Conservation (phyloP, 2,113 vertebrate species). For the Typhlomys cinereus region DNA sequence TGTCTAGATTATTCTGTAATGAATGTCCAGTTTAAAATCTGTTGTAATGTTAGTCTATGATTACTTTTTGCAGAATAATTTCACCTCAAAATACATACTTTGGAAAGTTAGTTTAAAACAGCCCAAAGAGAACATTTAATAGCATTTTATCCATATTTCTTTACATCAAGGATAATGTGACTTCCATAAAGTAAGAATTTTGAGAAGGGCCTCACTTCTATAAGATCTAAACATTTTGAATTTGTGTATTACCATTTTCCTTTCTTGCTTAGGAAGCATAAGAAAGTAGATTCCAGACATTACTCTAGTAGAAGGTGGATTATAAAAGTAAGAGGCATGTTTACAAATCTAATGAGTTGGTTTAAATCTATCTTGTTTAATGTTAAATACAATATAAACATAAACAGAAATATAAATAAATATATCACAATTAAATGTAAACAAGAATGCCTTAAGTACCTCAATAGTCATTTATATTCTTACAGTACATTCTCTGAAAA, state of each 20-base stretch:
- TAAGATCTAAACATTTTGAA: neutral
- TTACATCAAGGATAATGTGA: neutral
- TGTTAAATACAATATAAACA: too few relatives aligned
- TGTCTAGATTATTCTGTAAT: neutral
- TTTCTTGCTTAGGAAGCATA: neutral
- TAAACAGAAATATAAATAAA: too few relatives aligned
- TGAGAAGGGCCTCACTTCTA: neutral
- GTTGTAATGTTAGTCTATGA: neutral
- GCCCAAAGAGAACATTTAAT: neutral
- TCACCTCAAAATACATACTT: neutral
- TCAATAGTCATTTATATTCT: neutral
- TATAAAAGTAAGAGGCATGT: neutral
- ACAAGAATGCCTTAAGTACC: neutral
- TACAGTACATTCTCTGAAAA: neutral
- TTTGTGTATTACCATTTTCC: neutral
- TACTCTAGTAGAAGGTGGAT: neutral
- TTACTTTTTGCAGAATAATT: neutral
- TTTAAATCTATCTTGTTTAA: too few relatives aligned
- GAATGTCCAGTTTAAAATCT: neutral
- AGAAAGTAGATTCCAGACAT: neutral
- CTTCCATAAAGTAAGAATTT: neutral
- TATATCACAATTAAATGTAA: constrained; percentile 2
- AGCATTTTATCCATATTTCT: neutral
- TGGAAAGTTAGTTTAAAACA: neutral
- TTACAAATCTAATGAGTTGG: constrained; percentile 10